These are phyloP conservation scores for Anoplius nigerrimus DNA, from an alignment of 2,888 invertebrate species.

Conservation along the genomic window DNA sequence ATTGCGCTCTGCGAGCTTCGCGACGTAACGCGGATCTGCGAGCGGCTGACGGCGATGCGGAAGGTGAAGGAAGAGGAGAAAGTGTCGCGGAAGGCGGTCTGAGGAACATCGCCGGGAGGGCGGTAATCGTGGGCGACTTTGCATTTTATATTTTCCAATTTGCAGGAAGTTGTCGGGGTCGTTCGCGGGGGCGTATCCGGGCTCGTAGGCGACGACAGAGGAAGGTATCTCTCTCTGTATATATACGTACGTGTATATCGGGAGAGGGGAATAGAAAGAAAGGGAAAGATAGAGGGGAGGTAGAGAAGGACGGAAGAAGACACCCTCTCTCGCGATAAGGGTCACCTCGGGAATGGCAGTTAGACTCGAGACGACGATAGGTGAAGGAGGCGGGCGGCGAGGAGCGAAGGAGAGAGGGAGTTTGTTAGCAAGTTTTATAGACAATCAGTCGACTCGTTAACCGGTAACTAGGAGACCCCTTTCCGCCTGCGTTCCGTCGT, in stretches of 20 bases:
- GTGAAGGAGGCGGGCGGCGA: slow-evolving; percentile 11
- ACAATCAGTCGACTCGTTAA: slow-evolving; percentile 68
- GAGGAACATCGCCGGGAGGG: slow-evolving; percentile 10
- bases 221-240: no score
- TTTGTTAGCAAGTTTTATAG: slow-evolving; percentile 69
- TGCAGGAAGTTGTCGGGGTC: slow-evolving; percentile 49
- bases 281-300: no score
- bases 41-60: neutral
- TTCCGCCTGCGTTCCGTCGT: slow-evolving; percentile 52
- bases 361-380: slow-evolving; percentile 31
- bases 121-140: slow-evolving; percentile 42
- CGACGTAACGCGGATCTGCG: neutral
- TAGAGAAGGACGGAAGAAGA: neutral
- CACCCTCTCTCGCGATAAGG: slow-evolving; percentile 43
- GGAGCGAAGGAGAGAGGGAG: slow-evolving; percentile 41
- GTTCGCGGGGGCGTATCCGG: slow-evolving; percentile 19
- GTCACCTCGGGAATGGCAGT: slow-evolving; percentile 45
- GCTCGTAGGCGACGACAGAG: slow-evolving; percentile 15
- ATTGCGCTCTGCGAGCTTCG: slow-evolving; percentile 10
- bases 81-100: slow-evolving; percentile 1
- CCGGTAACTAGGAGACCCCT: slow-evolving; percentile 59
- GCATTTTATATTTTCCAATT: slow-evolving; percentile 65
- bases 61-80: neutral
- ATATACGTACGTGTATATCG: no score
- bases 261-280: no score